Evolutionary conservation across 2,113 vertebrate species (phyloP).

Genomic region (Hippoglossus stenolepis): DNA sequence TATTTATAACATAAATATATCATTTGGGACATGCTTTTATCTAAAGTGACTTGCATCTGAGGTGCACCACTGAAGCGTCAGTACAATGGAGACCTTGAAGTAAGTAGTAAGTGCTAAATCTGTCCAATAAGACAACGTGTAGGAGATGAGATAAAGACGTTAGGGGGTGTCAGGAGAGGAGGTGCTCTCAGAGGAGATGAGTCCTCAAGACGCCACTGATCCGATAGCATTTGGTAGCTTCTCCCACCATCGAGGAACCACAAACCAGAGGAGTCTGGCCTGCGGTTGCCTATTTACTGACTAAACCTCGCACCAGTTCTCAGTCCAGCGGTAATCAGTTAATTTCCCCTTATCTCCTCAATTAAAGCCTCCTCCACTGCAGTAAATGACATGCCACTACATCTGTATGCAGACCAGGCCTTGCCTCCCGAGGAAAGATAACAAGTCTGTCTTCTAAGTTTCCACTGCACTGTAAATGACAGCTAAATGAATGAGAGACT

Average conservation of each 20-base stretch:
- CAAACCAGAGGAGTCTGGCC: background rate
- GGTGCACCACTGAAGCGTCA: background rate
- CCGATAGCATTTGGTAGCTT: background rate
- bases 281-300: background rate
- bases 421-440: constrained; percentile 51
- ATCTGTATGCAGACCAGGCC: constrained; percentile 32
- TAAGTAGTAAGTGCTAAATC: background rate
- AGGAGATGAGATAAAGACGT: too few relatives aligned
- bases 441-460: constrained; percentile 28
- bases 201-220: background rate
- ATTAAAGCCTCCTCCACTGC: constrained; percentile 60
- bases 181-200: background rate
- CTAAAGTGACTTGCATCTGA: background rate
- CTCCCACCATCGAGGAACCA: background rate
- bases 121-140: background rate
- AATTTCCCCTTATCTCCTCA: constrained; percentile 62
- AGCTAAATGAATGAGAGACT: background rate
- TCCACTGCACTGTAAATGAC: background rate
- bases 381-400: constrained; percentile 56
- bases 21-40: background rate
- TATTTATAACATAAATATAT: background rate
- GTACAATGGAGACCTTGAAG: background rate
- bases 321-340: constrained; percentile 34
- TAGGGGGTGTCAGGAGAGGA: background rate
- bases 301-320: constrained; percentile 7